These are phyloP conservation scores for Caenorhabditis inopinata DNA, from an alignment of 1,140 invertebrate species.

Conservation along the genomic window DNA sequence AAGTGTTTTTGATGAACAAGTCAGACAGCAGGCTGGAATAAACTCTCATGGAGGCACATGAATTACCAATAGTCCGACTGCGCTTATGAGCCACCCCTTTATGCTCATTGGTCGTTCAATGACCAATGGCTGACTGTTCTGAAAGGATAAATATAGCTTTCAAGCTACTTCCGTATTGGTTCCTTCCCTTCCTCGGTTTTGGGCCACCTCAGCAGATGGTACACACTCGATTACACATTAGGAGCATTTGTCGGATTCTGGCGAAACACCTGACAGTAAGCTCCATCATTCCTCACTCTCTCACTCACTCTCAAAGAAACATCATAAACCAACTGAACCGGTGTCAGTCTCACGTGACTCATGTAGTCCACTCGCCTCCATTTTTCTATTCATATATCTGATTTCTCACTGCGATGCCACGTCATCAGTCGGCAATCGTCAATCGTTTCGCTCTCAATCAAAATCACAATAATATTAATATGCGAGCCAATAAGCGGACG, in stretches of 20 bases:
- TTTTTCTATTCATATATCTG: not conserved
- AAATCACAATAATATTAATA: slow-evolving; percentile 32
- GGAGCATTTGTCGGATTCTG: not conserved
- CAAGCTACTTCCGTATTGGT: too few species aligned
- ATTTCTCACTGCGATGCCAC: not conserved
- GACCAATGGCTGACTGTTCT: too few species aligned
- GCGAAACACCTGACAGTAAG: not conserved
- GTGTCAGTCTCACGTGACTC: slow-evolving; percentile 7
- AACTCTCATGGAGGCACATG: too few species aligned
- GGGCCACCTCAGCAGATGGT: too few species aligned
- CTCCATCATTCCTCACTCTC: not conserved
- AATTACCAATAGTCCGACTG: too few species aligned
- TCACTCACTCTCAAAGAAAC: not conserved
- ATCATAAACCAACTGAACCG: not conserved
- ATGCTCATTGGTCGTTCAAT: too few species aligned
- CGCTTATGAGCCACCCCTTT: too few species aligned
- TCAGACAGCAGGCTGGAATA: too few species aligned
- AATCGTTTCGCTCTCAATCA: not conserved
- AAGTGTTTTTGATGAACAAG: too few species aligned
- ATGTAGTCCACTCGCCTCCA: not conserved
- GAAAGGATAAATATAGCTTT: too few species aligned
- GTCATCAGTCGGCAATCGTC: not conserved
- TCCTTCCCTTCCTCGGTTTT: too few species aligned
- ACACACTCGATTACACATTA: not conserved
- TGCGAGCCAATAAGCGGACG: slow-evolving; percentile 17